phyloP scores from a whole-genome alignment of 2,113 vertebrate genomes.

The Lipotes vexillifer region DNA sequence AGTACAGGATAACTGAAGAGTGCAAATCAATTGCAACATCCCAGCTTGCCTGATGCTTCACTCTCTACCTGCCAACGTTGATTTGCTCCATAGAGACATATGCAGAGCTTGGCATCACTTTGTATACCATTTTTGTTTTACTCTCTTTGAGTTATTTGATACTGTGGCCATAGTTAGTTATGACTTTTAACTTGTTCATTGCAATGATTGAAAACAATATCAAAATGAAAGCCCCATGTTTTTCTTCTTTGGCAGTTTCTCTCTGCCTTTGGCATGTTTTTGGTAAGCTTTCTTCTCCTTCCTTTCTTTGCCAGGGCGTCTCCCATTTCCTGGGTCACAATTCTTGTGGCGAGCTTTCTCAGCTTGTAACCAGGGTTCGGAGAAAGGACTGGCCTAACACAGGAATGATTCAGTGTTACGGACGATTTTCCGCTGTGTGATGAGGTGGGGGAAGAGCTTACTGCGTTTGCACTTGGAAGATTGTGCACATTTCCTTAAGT shows the following conservation, averaged over 20 bases:
- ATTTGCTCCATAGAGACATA: background rate
- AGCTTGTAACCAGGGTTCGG: background rate
- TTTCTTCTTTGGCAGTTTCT: background rate
- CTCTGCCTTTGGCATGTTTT: background rate
- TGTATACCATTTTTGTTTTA: background rate
- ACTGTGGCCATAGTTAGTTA: background rate
- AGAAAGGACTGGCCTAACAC: background rate
- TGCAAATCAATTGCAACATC: fast-evolving
- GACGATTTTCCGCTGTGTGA: fast-evolving
- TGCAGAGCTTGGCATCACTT: background rate
- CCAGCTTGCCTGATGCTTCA: background rate
- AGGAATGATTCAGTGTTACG: background rate
- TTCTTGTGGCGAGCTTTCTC: background rate
- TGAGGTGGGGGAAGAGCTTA: background rate
- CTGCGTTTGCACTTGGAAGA: background rate
- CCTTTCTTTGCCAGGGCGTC: background rate
- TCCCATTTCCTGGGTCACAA: background rate
- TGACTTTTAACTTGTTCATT: background rate
- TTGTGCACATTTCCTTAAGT: background rate
- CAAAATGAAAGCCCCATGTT: background rate
- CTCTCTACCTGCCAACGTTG: background rate
- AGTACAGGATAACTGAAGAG: background rate
- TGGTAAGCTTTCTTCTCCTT: background rate
- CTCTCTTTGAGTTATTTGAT: background rate
- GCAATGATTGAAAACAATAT: background rate